Percentiles rank a stretch among this genome's conserved stretches.
Conservation (phyloP, 2,113 vertebrate genomes). For the Podarcis cretensis region DNA sequence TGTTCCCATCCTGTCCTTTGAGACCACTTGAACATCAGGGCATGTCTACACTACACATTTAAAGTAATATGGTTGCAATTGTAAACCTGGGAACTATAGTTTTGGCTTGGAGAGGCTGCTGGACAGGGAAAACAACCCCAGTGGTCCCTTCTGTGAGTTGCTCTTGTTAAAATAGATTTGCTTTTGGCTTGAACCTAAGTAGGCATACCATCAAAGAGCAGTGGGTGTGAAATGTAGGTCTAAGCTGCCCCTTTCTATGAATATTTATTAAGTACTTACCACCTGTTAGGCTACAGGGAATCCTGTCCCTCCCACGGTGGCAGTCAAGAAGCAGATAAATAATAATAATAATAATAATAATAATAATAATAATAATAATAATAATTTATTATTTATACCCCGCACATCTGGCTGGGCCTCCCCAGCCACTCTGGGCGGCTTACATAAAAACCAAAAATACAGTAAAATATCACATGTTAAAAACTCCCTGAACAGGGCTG, state of each 20-base stretch:
- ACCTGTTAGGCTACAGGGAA: neutral
- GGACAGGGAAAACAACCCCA: neutral
- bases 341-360: no score
- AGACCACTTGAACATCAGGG: neutral
- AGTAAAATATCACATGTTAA: no score
- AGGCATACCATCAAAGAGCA: neutral
- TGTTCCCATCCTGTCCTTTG: constrained; percentile 8
- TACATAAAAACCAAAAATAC: no score
- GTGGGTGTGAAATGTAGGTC: neutral
- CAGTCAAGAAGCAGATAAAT: no score
- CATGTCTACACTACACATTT: neutral
- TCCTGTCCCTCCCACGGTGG: no score
- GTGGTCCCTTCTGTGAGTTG: no score
- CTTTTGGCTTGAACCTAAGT: neutral
- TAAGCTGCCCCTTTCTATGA: neutral
- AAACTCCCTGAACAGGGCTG: no score
- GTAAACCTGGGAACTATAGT: neutral
- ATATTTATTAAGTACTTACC: neutral
- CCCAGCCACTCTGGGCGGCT: no score
- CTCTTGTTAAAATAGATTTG: neutral
- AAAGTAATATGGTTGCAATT: no score
- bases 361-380: no score
- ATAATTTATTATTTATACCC: no score
- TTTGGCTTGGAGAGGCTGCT: neutral
- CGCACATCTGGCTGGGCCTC: no score